Conservation (phyloP, 2,888 invertebrate species). For the Bugulina stolonifera region DNA sequence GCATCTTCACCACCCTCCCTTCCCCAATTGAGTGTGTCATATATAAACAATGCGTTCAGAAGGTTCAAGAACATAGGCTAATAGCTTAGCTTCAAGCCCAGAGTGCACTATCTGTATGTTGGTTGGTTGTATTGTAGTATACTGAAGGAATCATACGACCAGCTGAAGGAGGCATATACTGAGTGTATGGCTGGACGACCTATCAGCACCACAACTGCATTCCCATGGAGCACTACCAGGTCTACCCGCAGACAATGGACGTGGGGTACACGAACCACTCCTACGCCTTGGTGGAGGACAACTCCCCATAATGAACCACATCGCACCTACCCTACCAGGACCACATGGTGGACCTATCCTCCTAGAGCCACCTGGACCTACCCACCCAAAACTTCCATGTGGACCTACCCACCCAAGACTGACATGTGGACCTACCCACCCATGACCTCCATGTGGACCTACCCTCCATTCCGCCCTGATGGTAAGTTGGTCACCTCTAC, state of each 20-base stretch:
- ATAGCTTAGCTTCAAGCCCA: too few relatives aligned
- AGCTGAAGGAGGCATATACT: neutral
- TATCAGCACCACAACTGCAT: neutral
- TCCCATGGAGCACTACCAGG: too few relatives aligned
- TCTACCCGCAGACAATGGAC: neutral
- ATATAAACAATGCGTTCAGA: too few relatives aligned
- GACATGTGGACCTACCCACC: neutral
- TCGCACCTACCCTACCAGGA: neutral
- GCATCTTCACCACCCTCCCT: too few relatives aligned
- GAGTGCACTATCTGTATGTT: too few relatives aligned
- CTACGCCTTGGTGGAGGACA: too few relatives aligned
- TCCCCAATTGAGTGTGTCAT: too few relatives aligned
- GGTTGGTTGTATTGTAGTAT: too few relatives aligned
- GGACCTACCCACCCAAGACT: neutral
- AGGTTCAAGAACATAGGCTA: too few relatives aligned
- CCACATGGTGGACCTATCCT: neutral
- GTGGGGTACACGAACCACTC: neutral
- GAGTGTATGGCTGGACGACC: neutral
- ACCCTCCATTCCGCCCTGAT: neutral
- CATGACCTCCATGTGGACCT: neutral
- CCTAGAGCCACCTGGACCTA: neutral
- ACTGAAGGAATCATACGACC: neutral
- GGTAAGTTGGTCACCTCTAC: neutral
- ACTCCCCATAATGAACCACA: too few relatives aligned
- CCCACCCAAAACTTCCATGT: neutral